A percentile compares a stretch with the other conserved stretches of the same genome.
Evolutionary conservation across 1,140 invertebrate genomes (phyloP).

Genomic region (Mizuhopecten yessoensis): DNA sequence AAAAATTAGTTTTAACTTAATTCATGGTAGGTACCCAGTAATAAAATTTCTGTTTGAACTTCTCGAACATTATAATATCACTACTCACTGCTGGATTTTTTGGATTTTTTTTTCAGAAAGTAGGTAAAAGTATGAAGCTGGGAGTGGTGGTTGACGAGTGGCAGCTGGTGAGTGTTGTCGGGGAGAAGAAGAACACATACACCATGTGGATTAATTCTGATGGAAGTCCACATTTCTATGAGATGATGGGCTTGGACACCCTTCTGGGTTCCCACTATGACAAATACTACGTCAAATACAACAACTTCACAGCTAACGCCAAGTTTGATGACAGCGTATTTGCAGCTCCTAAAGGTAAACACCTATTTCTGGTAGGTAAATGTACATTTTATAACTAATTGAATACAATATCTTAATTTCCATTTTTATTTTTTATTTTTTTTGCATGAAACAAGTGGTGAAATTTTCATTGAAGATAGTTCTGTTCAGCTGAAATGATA

Average conservation of each 20-base stretch:
- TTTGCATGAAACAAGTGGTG: too few relatives aligned
- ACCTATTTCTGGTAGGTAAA: background rate
- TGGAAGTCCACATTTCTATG: constrained; percentile 90
- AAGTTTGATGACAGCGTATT: background rate
- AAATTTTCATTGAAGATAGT: too few relatives aligned
- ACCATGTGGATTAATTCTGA: constrained; percentile 83
- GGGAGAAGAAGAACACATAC: constrained; percentile 94
- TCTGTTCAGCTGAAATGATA: too few relatives aligned
- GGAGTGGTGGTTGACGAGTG: constrained; percentile 88
- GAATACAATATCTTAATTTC: too few relatives aligned
- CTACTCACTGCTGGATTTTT: too few relatives aligned
- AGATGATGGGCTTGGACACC: constrained; percentile 96
- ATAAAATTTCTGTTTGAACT: too few relatives aligned
- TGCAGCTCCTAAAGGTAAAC: constrained; percentile 5
- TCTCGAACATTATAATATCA: too few relatives aligned
- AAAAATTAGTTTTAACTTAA: too few relatives aligned
- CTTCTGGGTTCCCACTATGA: constrained; percentile 97
- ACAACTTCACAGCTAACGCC: constrained; percentile 85
- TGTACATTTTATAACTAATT: too few relatives aligned
- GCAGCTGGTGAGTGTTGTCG: constrained; percentile 87
- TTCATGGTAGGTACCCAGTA: too few relatives aligned
- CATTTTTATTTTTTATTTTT: too few relatives aligned
- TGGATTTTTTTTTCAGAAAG: constrained; percentile 52
- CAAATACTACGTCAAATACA: constrained; percentile 95
- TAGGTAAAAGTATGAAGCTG: constrained; percentile 62